These are phyloP conservation scores for Sinelater perroti DNA, from an alignment of 2,888 invertebrate species.

Conservation along the genomic window DNA sequence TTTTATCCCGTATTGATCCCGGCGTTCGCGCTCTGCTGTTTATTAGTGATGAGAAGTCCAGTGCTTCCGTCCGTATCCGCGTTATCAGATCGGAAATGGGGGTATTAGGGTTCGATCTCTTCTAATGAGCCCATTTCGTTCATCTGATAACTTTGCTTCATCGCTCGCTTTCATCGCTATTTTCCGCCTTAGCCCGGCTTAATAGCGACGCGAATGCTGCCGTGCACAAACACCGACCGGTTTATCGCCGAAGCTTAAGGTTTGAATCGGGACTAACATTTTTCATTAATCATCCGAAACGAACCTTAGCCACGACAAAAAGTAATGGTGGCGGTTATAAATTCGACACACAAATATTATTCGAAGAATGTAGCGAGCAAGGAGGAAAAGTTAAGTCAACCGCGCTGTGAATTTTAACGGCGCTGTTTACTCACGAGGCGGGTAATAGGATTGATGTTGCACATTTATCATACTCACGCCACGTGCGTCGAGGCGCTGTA, in stretches of 20 bases:
- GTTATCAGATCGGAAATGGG: conserved; percentile 29
- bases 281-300: too few relatives aligned
- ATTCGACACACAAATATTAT: too few relatives aligned
- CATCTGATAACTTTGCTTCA: conserved; percentile 31
- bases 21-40: conserved; percentile 21
- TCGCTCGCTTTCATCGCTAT: conserved; percentile 18
- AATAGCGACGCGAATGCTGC: conserved; percentile 9
- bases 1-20: conserved; percentile 15
- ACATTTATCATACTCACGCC: conserved; percentile 25
- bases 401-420: conserved; percentile 18
- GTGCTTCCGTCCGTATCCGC: conserved; percentile 22
- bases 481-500: conserved; percentile 22
- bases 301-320: too few relatives aligned
- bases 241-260: too few relatives aligned
- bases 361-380: conserved; percentile 9
- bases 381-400: conserved; percentile 16
- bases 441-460: conserved; percentile 28
- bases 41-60: conserved; percentile 26
- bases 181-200: conserved; percentile 5
- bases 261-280: too few relatives aligned
- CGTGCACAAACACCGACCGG: too few relatives aligned
- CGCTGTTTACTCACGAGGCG: conserved; percentile 12
- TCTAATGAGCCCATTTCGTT: conserved; percentile 35
- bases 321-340: too few relatives aligned
- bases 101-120: conserved; percentile 32